These are phyloP conservation scores for Falcaria lacertinaria DNA, from an alignment of 2,888 invertebrate genomes.

Conservation along the genomic window DNA sequence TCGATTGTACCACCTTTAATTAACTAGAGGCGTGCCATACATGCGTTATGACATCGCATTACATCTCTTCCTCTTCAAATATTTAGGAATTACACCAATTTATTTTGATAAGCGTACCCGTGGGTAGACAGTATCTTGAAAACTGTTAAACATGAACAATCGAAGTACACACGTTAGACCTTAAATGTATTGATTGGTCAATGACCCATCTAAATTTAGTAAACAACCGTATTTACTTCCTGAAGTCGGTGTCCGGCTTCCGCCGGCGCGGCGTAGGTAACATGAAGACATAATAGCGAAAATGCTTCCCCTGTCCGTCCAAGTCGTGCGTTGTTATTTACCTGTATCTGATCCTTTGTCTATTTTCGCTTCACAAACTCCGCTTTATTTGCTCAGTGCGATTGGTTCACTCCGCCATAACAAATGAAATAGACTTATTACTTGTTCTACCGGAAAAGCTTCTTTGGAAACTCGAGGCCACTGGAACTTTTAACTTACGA, in stretches of 20 bases:
- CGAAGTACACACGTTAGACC: background rate
- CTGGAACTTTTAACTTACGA: background rate
- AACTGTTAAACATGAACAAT: background rate
- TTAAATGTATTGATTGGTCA: background rate
- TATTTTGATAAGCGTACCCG: background rate
- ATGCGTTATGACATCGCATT: background rate
- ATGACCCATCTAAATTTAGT: conserved; percentile 7
- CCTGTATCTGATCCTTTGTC: conserved; percentile 75
- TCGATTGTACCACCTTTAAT: conserved; percentile 1
- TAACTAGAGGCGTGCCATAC: conserved; percentile 1
- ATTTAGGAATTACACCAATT: background rate
- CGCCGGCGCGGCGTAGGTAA: conserved; percentile 30
- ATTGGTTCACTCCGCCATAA: conserved; percentile 69
- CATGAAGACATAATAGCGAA: conserved; percentile 48
- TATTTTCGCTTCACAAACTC: conserved; percentile 71
- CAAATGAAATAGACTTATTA: conserved; percentile 68
- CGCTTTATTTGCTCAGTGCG: conserved; percentile 66
- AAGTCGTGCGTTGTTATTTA: conserved; percentile 65
- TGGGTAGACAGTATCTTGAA: background rate
- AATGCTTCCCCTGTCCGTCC: conserved; percentile 53
- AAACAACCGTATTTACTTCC: conserved; percentile 24
- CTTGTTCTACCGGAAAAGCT: conserved; percentile 58
- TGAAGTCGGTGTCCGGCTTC: conserved; percentile 26
- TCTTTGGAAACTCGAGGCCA: conserved; percentile 33
- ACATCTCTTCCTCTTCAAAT: background rate